These are phyloP conservation scores for Tyto alba DNA, from an alignment of 2,113 vertebrate genomes.

Conservation along the genomic window DNA sequence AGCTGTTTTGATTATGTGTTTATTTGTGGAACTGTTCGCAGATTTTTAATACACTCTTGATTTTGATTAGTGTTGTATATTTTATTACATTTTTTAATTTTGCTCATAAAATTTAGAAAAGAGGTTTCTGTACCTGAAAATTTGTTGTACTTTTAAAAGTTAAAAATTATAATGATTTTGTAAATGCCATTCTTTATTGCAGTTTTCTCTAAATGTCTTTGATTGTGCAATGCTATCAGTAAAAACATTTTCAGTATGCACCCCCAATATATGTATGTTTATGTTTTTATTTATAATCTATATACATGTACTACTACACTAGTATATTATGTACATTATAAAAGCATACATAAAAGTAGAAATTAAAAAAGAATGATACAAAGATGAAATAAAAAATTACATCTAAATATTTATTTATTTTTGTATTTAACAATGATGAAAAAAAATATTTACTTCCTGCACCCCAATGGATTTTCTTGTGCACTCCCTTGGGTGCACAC, in stretches of 20 bases:
- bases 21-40: neutral
- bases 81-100: neutral
- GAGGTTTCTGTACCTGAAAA: neutral
- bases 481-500: fast-evolving
- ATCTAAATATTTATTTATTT: no score
- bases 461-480: neutral
- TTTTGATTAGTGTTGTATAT: neutral
- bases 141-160: neutral
- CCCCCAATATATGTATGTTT: neutral
- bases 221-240: neutral
- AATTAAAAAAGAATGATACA: neutral
- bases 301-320: neutral
- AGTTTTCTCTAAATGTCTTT: neutral
- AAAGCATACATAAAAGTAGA: neutral
- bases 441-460: neutral
- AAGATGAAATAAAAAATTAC: neutral
- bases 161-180: neutral
- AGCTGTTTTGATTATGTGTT: neutral
- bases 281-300: neutral
- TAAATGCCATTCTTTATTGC: neutral
- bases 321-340: neutral
- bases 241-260: neutral
- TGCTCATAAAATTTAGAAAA: neutral
- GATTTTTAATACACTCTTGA: neutral
- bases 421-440: neutral